phyloP scores from a whole-genome alignment of 2,797 vertebrate genomes.

The Acipenser ruthenus region DNA sequence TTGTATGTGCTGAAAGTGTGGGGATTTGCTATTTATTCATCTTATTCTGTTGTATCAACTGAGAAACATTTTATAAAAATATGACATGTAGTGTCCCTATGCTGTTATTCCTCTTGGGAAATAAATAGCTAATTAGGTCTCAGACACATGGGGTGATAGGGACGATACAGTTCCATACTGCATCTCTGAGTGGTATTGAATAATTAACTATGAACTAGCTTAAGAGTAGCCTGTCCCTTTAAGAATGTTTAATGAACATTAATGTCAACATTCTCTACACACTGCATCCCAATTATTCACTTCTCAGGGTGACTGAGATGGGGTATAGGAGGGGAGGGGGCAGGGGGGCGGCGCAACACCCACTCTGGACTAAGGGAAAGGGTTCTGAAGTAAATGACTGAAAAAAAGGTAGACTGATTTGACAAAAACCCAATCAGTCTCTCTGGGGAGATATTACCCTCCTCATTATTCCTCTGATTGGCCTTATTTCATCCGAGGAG shows the following conservation, averaged over 20 bases:
- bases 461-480: slow-evolving; percentile 85
- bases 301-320: slow-evolving; percentile 52
- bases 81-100: too few species aligned
- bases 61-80: too few species aligned
- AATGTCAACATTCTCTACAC: slow-evolving; percentile 16
- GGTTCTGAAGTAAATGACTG: slow-evolving; percentile 56
- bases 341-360: slow-evolving; percentile 44
- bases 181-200: slow-evolving; percentile 53
- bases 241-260: slow-evolving; percentile 4
- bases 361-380: slow-evolving; percentile 42
- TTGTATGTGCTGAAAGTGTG: too few species aligned
- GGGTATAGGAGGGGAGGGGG: slow-evolving; percentile 44
- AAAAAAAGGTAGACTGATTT: slow-evolving; percentile 74
- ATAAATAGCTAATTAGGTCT: slow-evolving; percentile 45
- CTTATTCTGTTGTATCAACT: too few species aligned
- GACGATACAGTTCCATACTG: slow-evolving; percentile 43
- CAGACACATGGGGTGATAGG: slow-evolving; percentile 35
- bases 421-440: slow-evolving; percentile 76
- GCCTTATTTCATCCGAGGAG: slow-evolving; percentile 80
- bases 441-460: slow-evolving; percentile 81
- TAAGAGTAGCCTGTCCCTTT: slow-evolving; percentile 13
- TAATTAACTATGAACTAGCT: slow-evolving; percentile 52
- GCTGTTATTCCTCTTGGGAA: too few species aligned
- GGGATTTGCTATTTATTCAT: too few species aligned
- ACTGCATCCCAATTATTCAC: slow-evolving; percentile 48